Evolutionary conservation across 2,113 vertebrate genomes (phyloP).

Genomic region (Cacatua alba): DNA sequence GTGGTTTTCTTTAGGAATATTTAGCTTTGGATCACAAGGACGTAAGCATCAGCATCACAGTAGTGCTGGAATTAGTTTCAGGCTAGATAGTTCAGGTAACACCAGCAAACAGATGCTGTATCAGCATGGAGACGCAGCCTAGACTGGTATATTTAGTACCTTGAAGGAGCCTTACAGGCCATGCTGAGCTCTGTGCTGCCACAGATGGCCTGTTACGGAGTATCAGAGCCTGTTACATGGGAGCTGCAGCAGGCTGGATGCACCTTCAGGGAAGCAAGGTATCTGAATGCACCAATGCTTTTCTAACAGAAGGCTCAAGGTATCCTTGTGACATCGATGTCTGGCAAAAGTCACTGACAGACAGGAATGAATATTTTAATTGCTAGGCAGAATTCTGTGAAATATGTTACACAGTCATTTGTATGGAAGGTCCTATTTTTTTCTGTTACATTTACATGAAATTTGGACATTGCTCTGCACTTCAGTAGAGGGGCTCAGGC

Average conservation of each 20-base stretch:
- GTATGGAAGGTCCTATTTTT: neutral
- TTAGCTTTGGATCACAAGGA: neutral
- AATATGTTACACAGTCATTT: neutral
- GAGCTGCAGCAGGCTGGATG: neutral
- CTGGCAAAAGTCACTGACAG: neutral
- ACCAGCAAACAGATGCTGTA: neutral
- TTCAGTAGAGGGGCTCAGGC: neutral
- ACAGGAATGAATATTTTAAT: neutral
- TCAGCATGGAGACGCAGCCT: neutral
- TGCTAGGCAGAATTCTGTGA: neutral
- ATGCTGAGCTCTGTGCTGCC: neutral
- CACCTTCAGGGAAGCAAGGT: neutral
- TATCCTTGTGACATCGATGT: neutral
- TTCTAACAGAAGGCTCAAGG: neutral
- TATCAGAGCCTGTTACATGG: neutral
- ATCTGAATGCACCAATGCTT: neutral
- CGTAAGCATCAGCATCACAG: neutral
- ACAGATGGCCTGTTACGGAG: neutral
- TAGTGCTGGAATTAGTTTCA: neutral
- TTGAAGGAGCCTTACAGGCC: neutral
- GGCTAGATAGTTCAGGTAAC: neutral
- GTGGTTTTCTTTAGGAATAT: neutral
- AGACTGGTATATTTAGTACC: neutral
- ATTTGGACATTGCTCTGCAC: neutral
- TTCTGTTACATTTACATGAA: accelerated